Conservation (phyloP, 64 coral and sea anemone species). For the Actinia equina region DNA sequence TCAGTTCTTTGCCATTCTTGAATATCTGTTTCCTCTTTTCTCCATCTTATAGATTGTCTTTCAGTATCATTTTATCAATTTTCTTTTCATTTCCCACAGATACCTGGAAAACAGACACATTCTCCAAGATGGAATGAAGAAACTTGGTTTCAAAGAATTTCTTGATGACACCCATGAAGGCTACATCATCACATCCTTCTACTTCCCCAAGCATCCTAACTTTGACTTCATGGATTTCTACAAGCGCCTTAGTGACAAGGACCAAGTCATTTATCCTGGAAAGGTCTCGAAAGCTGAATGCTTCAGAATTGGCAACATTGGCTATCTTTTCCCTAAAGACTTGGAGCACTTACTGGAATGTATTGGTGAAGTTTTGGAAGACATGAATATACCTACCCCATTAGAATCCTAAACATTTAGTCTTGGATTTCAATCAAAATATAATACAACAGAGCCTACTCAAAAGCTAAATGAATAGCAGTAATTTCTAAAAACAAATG, state of each 20-base stretch:
- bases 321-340: conserved; percentile 78
- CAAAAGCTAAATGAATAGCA: too few relatives aligned
- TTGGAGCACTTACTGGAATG: conserved; percentile 85
- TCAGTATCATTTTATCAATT: background rate
- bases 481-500: too few relatives aligned
- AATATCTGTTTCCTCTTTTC: background rate
- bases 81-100: conserved; percentile 10
- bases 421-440: background rate
- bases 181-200: conserved; percentile 93
- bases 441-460: too few relatives aligned
- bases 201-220: conserved; percentile 83
- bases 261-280: conserved; percentile 93
- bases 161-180: conserved; percentile 90
- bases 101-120: conserved; percentile 95
- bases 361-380: conserved; percentile 70
- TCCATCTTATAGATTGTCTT: background rate
- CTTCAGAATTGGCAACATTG: conserved; percentile 95
- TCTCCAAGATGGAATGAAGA: conserved; percentile 86
- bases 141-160: conserved; percentile 83
- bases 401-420: background rate
- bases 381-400: conserved; percentile 73
- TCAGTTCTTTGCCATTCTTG: background rate
- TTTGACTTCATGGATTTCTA: conserved; percentile 90
- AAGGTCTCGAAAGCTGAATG: conserved; percentile 83
- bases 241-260: conserved; percentile 79